Percentiles rank a stretch among this genome's conserved stretches.
Evolutionary conservation across 2,797 vertebrate species (phyloP).

Genomic region (Diglossa cyanea): DNA sequence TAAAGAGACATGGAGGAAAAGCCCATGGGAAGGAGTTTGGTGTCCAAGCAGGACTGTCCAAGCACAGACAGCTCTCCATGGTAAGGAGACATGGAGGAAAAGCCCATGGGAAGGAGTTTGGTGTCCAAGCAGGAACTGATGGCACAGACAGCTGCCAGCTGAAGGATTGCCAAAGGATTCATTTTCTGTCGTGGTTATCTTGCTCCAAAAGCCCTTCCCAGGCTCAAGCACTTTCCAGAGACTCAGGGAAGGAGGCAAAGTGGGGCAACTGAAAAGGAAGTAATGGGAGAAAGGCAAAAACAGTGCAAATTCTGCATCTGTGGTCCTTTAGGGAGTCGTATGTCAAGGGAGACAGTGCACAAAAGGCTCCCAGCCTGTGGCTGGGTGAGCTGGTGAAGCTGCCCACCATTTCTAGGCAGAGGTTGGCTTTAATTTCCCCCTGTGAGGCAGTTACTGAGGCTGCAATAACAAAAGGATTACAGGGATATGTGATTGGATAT

Average conservation of each 20-base stretch:
- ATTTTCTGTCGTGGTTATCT: background rate
- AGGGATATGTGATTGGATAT: background rate
- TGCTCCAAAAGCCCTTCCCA: background rate
- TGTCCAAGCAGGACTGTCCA: background rate
- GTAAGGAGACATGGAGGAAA: background rate
- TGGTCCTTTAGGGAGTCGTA: accelerated
- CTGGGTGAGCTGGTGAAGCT: accelerated
- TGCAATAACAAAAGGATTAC: conserved; percentile 13
- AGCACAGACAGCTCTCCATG: background rate
- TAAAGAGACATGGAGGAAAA: background rate
- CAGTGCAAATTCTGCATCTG: background rate
- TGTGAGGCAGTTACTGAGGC: background rate
- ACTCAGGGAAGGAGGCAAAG: background rate
- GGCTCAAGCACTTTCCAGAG: background rate
- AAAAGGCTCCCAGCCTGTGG: background rate
- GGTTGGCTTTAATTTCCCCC: background rate
- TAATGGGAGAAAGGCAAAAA: background rate
- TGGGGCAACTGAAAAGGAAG: background rate
- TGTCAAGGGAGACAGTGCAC: background rate
- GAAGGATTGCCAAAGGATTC: background rate
- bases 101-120: background rate
- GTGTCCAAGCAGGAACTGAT: background rate
- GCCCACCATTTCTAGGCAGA: background rate
- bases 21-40: accelerated
- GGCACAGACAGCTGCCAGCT: background rate